These are phyloP conservation scores for Bombus superbus DNA, from an alignment of 1,140 invertebrate species.

Conservation along the genomic window DNA sequence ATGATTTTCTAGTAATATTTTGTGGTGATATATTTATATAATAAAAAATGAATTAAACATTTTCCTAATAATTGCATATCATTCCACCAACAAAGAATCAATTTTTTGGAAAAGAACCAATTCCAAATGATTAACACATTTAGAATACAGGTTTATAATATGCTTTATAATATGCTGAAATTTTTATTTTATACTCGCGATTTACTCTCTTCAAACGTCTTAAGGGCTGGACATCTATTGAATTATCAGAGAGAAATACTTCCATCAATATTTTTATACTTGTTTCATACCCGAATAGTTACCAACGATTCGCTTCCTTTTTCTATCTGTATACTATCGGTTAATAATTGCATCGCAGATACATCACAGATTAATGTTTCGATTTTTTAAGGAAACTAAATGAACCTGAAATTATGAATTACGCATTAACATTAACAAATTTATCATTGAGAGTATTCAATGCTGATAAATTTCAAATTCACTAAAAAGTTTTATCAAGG, in stretches of 20 bases:
- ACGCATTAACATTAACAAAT: not conserved
- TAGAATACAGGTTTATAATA: not conserved
- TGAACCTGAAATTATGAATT: not conserved
- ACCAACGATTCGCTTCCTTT: not conserved
- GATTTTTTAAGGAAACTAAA: not conserved
- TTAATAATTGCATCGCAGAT: not conserved
- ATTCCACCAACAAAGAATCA: not conserved
- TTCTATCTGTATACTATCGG: not conserved
- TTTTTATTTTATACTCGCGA: no score
- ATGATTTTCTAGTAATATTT: conserved; percentile 70
- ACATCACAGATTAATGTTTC: not conserved
- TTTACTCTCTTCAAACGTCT: not conserved
- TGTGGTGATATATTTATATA: conserved; percentile 80
- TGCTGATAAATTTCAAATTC: not conserved
- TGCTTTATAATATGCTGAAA: not conserved
- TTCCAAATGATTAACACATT: not conserved
- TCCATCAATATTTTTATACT: not conserved
- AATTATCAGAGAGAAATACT: not conserved
- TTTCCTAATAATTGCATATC: not conserved
- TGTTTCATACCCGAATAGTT: not conserved
- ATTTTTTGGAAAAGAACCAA: no score
- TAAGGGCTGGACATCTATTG: not conserved
- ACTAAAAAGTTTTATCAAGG: not conserved
- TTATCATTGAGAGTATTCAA: not conserved
- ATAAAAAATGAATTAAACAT: conserved; percentile 69